These are phyloP conservation scores for Podarcis muralis DNA, from an alignment of 2,113 vertebrate genomes.

Conservation along the genomic window DNA sequence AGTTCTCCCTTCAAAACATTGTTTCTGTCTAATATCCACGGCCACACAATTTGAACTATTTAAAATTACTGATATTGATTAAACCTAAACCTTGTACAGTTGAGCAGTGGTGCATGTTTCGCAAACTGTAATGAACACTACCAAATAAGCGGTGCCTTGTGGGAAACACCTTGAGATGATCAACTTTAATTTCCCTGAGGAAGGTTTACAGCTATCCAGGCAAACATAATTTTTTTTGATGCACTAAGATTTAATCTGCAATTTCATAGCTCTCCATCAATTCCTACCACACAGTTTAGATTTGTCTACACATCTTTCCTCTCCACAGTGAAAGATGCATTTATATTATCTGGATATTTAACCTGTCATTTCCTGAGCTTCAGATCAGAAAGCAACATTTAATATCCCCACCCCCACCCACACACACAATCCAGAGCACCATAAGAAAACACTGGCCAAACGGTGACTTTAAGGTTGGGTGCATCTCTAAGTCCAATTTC, in stretches of 20 bases:
- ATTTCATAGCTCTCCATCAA: conserved; percentile 38
- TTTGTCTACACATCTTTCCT: conserved; percentile 32
- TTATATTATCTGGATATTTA: neutral
- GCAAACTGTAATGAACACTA: conserved; percentile 66
- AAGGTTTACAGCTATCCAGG: conserved; percentile 64
- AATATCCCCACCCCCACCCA: neutral
- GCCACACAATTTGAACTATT: conserved; percentile 48
- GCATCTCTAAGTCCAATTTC: no score
- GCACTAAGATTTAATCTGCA: conserved; percentile 62
- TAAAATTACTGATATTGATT: conserved; percentile 69
- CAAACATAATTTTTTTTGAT: conserved; percentile 65
- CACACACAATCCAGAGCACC: neutral
- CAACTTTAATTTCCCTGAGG: conserved; percentile 71
- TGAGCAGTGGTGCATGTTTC: conserved; percentile 56
- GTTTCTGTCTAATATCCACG: conserved; percentile 40
- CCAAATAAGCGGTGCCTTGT: conserved; percentile 38
- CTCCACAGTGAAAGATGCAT: neutral
- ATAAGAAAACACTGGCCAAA: neutral
- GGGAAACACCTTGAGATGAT: conserved; percentile 69
- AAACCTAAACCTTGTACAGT: conserved; percentile 53
- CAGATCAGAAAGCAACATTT: neutral
- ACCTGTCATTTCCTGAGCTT: neutral
- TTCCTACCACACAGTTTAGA: conserved; percentile 38
- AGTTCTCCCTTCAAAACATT: conserved; percentile 10
- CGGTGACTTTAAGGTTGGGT: no score